Evolutionary conservation across 2,797 vertebrate genomes (phyloP), one percentile per base, ranked within the genome.

Genomic region (Syngnathus rostellatus): DNA sequence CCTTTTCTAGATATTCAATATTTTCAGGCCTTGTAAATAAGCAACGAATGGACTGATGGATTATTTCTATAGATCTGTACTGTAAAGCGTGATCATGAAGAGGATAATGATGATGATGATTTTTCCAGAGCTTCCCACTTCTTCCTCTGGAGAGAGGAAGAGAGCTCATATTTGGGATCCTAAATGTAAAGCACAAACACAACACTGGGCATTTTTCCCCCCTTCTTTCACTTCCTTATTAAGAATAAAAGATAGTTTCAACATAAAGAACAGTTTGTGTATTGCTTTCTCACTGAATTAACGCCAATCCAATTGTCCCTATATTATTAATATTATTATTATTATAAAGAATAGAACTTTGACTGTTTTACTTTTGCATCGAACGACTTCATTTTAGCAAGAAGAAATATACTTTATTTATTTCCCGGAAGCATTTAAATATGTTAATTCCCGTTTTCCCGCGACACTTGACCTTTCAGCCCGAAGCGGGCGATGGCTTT

Each of bases 171-270:
- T 81, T 66, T 70, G 65, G 69, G 77, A 68, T 40, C 80, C 70
- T 82, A 62, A 58, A 89, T 92, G 91, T 92, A 93, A 93, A 93
- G 92, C 92, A 93, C 92, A 93, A 90, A 77, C 83, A 81, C 74
- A 83, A 89, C 87, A 90, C 88, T 81, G 86, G 87, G 86, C 85
- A 90, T 90, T 91, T 89, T 69, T 86, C 88, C 37, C 11, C 40
- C 19, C 38, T 31, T 39, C 60, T 43, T 62, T 91, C 89, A 91
- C 91, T 92, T 92, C 86, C 83, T 92, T 77, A 93, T 91, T 92
- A 91, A 46, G 25, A 63, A 63, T 48, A 63, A 63, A 93, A 91
- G 86, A 84, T 82, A 83, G 80, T 83, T 85, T 69, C 60, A 79
- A 81, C 73, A 71, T 14, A 64, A 54, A 64, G 43, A 8, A 54